Percentiles rank a stretch among this genome's conserved stretches.
These are phyloP conservation scores for Calyptommatus sinebrachiatus DNA, from an alignment of 2,113 vertebrate species.

Conservation along the genomic window DNA sequence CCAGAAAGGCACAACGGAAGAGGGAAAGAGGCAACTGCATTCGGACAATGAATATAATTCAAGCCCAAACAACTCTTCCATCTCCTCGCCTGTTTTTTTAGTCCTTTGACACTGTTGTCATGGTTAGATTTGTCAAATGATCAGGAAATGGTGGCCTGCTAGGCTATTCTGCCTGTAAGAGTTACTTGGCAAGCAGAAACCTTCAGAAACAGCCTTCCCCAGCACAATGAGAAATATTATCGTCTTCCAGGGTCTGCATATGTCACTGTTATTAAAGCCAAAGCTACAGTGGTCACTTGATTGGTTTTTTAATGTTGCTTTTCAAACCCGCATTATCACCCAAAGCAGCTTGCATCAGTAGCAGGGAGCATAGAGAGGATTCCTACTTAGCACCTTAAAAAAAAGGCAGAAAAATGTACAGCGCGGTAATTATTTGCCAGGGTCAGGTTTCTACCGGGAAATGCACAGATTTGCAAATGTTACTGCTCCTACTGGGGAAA, in stretches of 20 bases:
- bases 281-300: neutral
- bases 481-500: too few relatives aligned
- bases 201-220: neutral
- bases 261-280: constrained; percentile 1
- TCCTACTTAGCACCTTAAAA: neutral
- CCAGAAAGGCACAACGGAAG: neutral
- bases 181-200: neutral
- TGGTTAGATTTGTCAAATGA: neutral
- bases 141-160: neutral
- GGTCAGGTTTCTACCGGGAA: too few relatives aligned
- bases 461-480: too few relatives aligned
- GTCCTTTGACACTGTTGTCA: neutral
- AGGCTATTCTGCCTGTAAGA: neutral
- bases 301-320: neutral
- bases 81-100: neutral
- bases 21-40: neutral
- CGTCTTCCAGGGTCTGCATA: neutral
- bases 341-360: neutral
- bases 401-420: neutral
- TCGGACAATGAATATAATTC: neutral
- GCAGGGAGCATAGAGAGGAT: neutral
- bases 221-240: constrained; percentile 4
- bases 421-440: too few relatives aligned
- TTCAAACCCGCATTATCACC: neutral
- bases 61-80: too few relatives aligned